These are phyloP conservation scores for Thumatha senex DNA, from an alignment of 2,888 invertebrate species.

Conservation along the genomic window DNA sequence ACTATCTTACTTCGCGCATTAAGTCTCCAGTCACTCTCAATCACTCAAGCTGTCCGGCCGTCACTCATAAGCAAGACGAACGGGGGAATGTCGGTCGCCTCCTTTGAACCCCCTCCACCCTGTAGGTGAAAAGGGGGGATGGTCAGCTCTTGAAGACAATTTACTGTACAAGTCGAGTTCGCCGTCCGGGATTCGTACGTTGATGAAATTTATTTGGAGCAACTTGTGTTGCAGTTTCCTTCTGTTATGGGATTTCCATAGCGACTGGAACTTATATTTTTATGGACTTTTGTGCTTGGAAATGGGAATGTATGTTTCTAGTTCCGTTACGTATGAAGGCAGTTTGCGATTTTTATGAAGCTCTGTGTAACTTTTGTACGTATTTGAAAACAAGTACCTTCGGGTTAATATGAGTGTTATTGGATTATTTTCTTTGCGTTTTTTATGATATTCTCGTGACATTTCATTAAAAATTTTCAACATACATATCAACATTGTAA, in stretches of 20 bases:
- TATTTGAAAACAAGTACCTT: constrained; percentile 26
- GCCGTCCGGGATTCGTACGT: constrained; percentile 68
- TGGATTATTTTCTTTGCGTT: constrained; percentile 23
- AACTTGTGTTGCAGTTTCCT: constrained; percentile 61
- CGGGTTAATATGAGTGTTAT: constrained; percentile 28
- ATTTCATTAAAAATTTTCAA: constrained; percentile 5
- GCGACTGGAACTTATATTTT: constrained; percentile 45
- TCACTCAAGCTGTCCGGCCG: constrained; percentile 81
- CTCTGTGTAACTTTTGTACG: constrained; percentile 34
- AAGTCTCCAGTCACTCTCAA: constrained; percentile 82
- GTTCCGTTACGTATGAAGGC: constrained; percentile 31
- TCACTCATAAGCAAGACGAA: constrained; percentile 83
- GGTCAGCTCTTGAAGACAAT: constrained; percentile 83
- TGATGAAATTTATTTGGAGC: constrained; percentile 78
- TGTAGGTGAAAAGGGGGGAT: constrained; percentile 59
- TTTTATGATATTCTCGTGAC: not conserved
- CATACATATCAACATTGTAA: too few relatives aligned
- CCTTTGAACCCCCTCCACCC: constrained; percentile 57
- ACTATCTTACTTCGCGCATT: constrained; percentile 76
- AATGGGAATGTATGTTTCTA: constrained; percentile 41
- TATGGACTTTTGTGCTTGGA: constrained; percentile 38
- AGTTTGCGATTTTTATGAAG: constrained; percentile 36
- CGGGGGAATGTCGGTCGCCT: constrained; percentile 75
- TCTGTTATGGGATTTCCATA: constrained; percentile 63
- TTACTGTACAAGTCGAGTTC: constrained; percentile 74